phyloP scores from a whole-genome alignment of 2,113 vertebrate genomes.

The Poecile atricapillus region DNA sequence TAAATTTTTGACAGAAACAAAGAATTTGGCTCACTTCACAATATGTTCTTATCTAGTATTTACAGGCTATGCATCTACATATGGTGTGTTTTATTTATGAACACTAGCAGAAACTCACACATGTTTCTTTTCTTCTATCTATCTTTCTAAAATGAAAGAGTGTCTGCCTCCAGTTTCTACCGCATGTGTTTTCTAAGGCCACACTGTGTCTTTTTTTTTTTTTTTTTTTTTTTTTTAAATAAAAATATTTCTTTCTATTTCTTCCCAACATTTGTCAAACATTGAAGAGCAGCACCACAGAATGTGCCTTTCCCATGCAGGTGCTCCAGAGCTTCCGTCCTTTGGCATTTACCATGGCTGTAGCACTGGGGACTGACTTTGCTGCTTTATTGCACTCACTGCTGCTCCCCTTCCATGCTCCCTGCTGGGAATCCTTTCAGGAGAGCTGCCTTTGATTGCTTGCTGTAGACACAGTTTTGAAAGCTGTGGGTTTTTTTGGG shows the following conservation, averaged over 20 bases:
- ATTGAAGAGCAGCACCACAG: neutral
- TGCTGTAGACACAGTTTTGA: neutral
- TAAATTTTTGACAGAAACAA: neutral
- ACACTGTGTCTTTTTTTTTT: accelerated
- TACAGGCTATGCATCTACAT: neutral
- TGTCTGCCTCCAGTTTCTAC: neutral
- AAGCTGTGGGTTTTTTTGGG: neutral
- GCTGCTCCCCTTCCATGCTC: neutral
- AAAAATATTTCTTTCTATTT: neutral
- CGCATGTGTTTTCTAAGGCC: neutral
- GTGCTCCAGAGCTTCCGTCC: neutral
- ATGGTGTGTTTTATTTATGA: neutral
- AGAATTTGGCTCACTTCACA: neutral
- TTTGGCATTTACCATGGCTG: neutral
- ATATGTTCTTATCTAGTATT: neutral
- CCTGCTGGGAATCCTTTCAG: neutral
- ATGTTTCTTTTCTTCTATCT: neutral
- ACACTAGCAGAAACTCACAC: neutral
- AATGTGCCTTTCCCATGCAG: neutral
- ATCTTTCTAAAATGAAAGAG: neutral
- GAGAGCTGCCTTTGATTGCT: neutral
- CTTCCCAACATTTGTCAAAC: neutral
- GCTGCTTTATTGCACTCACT: neutral
- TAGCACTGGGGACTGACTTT: neutral
- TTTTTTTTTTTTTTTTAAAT: no score